phyloP scores from a whole-genome alignment of 1,140 invertebrate genomes.

The Odontomachus brunneus region DNA sequence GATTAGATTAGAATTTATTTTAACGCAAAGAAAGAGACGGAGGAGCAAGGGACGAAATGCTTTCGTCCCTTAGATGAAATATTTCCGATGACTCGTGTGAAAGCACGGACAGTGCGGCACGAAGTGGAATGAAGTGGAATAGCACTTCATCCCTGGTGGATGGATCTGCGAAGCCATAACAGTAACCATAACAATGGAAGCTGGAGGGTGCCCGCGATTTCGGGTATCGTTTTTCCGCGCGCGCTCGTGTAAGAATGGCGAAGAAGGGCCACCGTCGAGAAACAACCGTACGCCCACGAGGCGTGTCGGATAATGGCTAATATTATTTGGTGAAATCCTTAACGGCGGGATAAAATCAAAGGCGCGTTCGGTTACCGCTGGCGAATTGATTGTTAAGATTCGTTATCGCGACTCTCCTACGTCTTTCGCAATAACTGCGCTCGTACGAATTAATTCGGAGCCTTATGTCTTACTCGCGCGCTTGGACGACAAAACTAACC shows the following conservation, averaged over 20 bases:
- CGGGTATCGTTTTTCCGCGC: conserved; percentile 63
- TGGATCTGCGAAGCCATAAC: conserved; percentile 68
- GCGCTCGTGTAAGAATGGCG: conserved; percentile 20
- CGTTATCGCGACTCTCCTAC: not conserved
- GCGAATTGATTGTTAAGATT: conserved; percentile 23
- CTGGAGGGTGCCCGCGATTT: conserved; percentile 61
- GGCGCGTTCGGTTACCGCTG: too few species aligned
- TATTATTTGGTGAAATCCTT: conserved; percentile 6
- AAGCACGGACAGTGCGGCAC: conserved; percentile 60
- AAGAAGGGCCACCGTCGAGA: conserved; percentile 16
- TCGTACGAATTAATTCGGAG: not conserved
- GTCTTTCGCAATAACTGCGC: not conserved
- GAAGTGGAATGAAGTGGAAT: conserved; percentile 60
- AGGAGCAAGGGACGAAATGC: not conserved
- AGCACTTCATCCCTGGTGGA: conserved; percentile 67
- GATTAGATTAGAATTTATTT: too few species aligned
- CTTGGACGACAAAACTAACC: too few species aligned
- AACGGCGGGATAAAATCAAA: conserved; percentile 16
- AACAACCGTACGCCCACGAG: not conserved
- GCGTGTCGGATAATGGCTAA: conserved; percentile 14
- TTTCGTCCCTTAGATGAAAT: conserved; percentile 66
- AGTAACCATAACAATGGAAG: conserved; percentile 71
- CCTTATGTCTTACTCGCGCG: too few species aligned
- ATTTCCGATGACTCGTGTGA: conserved; percentile 73
- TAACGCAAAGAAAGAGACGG: not conserved